Evolutionary conservation across 2,888 invertebrate genomes (phyloP).

Genomic region (Petrolisthes cinctipes): DNA sequence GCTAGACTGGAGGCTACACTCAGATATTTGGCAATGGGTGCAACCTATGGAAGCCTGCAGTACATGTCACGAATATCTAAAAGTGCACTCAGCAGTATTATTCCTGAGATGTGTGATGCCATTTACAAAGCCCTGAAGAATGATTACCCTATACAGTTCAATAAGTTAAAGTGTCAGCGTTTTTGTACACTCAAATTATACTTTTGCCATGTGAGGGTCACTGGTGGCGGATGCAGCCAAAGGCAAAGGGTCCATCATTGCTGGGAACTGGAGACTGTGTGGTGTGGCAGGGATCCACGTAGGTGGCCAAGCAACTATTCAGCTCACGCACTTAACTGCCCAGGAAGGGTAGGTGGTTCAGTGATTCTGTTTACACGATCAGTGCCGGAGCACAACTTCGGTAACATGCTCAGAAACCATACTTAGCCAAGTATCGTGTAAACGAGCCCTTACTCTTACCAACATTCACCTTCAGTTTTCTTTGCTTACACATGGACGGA

Average conservation of each 20-base stretch:
- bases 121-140: not conserved
- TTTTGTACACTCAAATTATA: not conserved
- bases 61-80: not conserved
- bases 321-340: too few species aligned
- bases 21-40: not conserved
- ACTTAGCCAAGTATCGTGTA: too few species aligned
- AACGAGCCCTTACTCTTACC: too few species aligned
- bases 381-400: too few species aligned
- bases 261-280: too few species aligned
- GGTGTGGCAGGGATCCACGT: too few species aligned
- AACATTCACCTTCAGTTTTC: too few species aligned
- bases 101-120: not conserved
- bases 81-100: not conserved
- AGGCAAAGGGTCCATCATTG: too few species aligned
- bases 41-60: slow-evolving; percentile 7
- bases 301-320: not conserved
- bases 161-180: not conserved
- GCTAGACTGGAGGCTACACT: not conserved
- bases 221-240: not conserved
- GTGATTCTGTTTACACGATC: too few species aligned
- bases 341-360: too few species aligned
- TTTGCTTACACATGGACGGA: too few species aligned
- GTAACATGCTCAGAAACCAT: too few species aligned
- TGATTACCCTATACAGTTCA: not conserved
- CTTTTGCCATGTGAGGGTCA: not conserved